Conservation (phyloP, 2,888 invertebrate species). For the Rhagophthalmus giganteus region DNA sequence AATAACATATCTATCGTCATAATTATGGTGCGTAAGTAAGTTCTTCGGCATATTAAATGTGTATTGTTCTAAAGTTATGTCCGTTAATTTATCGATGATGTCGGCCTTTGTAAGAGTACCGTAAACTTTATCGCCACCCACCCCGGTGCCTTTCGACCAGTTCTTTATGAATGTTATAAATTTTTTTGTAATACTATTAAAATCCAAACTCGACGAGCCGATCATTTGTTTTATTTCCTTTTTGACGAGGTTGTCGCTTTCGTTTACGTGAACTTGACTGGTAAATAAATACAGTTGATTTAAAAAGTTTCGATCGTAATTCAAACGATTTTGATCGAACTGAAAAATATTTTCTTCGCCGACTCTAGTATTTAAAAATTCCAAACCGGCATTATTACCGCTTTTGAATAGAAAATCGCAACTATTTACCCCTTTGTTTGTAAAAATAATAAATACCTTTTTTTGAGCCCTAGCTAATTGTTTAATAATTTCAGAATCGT, state of each 20-base stretch:
- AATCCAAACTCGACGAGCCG: no score
- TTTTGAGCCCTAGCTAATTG: neutral
- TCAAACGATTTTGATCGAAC: neutral
- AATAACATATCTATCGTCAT: no score
- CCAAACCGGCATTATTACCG: neutral
- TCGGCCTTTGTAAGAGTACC: no score
- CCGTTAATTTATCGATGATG: no score
- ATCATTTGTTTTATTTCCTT: conserved; percentile 3
- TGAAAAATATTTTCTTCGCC: neutral
- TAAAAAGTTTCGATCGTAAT: neutral
- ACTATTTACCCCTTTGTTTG: neutral
- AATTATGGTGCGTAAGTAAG: no score
- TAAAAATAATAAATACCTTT: neutral
- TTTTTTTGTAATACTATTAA: no score
- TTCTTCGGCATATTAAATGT: no score
- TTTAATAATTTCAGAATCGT: neutral
- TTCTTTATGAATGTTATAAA: no score
- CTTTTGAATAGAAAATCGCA: neutral
- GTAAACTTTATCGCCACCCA: no score
- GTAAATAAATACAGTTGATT: neutral
- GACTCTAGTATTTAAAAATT: neutral
- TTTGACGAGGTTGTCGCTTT: conserved; percentile 4
- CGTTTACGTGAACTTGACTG: neutral
- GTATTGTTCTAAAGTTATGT: no score
- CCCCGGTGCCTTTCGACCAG: no score